Evolutionary conservation across 2,888 invertebrate species (phyloP).

Genomic region (Timema podura): DNA sequence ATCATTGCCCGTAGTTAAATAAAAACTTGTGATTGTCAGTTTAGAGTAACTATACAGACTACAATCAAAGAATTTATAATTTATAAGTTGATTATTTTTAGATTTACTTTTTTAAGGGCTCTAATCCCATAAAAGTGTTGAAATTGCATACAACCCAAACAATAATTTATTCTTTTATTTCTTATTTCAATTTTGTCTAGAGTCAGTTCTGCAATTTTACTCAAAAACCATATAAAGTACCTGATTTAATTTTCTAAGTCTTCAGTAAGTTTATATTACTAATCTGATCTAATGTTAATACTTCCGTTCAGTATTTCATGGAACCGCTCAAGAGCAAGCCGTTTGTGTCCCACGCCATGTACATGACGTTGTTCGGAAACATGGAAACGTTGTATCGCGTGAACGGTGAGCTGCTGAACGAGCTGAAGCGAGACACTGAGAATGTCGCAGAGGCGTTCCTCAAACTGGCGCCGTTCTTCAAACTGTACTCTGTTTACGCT

Average conservation of each 20-base stretch:
- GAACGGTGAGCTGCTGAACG: slow-evolving; percentile 57
- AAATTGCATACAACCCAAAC: too few relatives aligned
- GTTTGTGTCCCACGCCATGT: slow-evolving; percentile 49
- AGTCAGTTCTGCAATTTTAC: too few relatives aligned
- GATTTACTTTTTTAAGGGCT: too few relatives aligned
- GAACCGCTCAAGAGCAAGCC: slow-evolving; percentile 53
- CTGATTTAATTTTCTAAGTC: not conserved
- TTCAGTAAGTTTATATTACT: slow-evolving; percentile 4
- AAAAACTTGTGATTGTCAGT: too few relatives aligned
- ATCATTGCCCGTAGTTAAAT: too few relatives aligned
- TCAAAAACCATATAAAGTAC: not conserved
- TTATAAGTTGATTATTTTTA: too few relatives aligned
- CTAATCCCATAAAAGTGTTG: too few relatives aligned
- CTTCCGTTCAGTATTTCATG: slow-evolving; percentile 52
- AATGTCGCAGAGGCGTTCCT: slow-evolving; percentile 63
- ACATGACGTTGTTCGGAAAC: slow-evolving; percentile 58
- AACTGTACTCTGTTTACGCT: slow-evolving; percentile 73
- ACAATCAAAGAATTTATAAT: too few relatives aligned
- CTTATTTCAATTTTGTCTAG: too few relatives aligned
- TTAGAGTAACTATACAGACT: too few relatives aligned
- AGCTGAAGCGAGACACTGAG: slow-evolving; percentile 52
- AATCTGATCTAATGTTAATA: not conserved
- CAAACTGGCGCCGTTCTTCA: slow-evolving; percentile 70
- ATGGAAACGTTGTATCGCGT: slow-evolving; percentile 60
- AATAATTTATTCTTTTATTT: too few relatives aligned